Evolutionary conservation across 1,140 invertebrate species (phyloP).

Genomic region (Pseudomyrmex pallidus): DNA sequence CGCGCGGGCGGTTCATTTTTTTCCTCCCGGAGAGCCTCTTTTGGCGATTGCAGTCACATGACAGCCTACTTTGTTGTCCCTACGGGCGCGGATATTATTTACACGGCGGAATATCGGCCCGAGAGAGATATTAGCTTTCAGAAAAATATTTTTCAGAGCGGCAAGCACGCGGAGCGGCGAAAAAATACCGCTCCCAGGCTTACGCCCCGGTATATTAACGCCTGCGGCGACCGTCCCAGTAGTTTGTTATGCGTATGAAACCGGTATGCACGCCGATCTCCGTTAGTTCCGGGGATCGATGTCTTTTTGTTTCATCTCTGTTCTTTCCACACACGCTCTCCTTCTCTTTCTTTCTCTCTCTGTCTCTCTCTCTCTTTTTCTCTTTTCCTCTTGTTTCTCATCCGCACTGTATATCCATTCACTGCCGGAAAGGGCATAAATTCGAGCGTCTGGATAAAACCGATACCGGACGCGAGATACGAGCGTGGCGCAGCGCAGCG

Average conservation of each 20-base stretch:
- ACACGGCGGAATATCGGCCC: constrained; percentile 71
- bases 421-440: constrained; percentile 54
- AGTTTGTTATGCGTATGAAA: constrained; percentile 71
- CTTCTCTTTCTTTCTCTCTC: not conserved
- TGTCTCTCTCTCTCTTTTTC: not conserved
- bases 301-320: constrained; percentile 60
- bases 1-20: constrained; percentile 46
- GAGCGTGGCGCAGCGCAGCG: constrained; percentile 28
- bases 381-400: constrained; percentile 25
- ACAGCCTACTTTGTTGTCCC: constrained; percentile 67
- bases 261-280: constrained; percentile 59
- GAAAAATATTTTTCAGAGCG: constrained; percentile 73
- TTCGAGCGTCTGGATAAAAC: constrained; percentile 58
- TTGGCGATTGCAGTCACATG: constrained; percentile 45
- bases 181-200: constrained; percentile 67
- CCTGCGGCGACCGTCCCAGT: constrained; percentile 66
- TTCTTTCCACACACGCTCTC: constrained; percentile 20
- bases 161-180: constrained; percentile 55
- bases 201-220: constrained; percentile 70
- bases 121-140: constrained; percentile 74
- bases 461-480: constrained; percentile 27
- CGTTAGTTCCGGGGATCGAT: constrained; percentile 69
- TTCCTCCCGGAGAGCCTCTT: constrained; percentile 33
- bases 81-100: constrained; percentile 68
- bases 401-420: constrained; percentile 46